Evolutionary conservation across 1,140 invertebrate genomes (phyloP), one percentile per base, ranked within the genome.

Genomic region (Babylonia areolata): DNA sequence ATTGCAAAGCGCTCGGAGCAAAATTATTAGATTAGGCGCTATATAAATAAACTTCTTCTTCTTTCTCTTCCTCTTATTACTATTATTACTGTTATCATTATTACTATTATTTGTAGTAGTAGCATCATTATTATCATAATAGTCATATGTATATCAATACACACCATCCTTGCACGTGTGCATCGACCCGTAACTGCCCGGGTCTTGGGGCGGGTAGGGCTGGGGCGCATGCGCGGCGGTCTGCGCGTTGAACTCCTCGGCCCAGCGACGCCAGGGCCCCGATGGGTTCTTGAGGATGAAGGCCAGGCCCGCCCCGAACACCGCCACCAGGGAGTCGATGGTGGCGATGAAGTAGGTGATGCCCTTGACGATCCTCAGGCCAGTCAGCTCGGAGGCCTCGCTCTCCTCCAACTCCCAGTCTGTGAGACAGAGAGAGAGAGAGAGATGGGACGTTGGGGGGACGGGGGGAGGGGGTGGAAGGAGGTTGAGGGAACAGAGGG

Each of bases 281-380:
- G 17, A n/a, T 9, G 82, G 82, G 17, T 40, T 73, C 58, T 46
- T 69, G 28, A 84, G 69, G 64, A 84, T 71, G 69, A 35, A 35
- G 40, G 54, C 64, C 37, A 84, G 82, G 35, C 35, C 35, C 1
- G 82, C 82, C 17, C 35, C 82, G 69, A 73, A n/a, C 28, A 84
- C 28, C n/a, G 82, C 82, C 39, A 84, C n/a, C 17, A 84, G 82
- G n/a, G 64, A 71, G 64, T 84, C 82, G 82, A 84, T 73, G 58
- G 82, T 84, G 64, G 82, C 82, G 82, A 84, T 46, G 82, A 84
- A 84, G n/a, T 84, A 84, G 37, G 82, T 84, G 69, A 84, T 84
- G 82, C 69, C 69, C 39, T 84, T 84, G 0, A 84, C 82, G 23
- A 73, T 33, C 20, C 28, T 1, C 37, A 75, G 69, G 15, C 82